Conservation (phyloP, 2,888 invertebrate species). For the Limenitis arthemis region DNA sequence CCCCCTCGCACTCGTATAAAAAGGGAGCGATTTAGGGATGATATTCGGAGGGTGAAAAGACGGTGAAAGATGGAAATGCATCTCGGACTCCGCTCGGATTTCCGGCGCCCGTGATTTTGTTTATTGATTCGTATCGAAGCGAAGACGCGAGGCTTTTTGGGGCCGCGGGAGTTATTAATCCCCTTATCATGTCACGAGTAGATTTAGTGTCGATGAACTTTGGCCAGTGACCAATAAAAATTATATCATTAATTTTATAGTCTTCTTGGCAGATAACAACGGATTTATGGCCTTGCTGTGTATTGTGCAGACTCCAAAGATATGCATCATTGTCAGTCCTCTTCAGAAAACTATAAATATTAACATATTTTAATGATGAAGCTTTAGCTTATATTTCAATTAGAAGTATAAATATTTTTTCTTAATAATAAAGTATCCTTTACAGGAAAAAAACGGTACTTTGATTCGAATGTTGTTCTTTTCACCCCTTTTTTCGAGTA, state of each 20-base stretch:
- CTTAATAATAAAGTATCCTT: no score
- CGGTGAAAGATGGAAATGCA: slow-evolving; percentile 71
- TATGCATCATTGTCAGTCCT: background rate
- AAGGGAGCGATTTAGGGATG: slow-evolving; percentile 56
- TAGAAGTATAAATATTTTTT: no score
- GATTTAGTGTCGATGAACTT: slow-evolving; percentile 48
- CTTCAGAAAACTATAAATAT: background rate
- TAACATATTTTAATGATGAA: no score
- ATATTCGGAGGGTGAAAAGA: slow-evolving; percentile 68
- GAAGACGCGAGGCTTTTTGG: slow-evolving; percentile 39
- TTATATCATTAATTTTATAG: slow-evolving; percentile 35
- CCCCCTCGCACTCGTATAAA: slow-evolving; percentile 41
- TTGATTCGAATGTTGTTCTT: background rate
- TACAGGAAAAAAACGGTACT: no score
- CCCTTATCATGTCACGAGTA: slow-evolving; percentile 51
- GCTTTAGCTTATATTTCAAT: no score
- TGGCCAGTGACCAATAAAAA: slow-evolving; percentile 42
- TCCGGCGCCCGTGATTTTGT: slow-evolving; percentile 69
- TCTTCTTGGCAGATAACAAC: background rate
- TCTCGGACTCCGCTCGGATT: slow-evolving; percentile 68
- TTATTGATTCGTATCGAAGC: slow-evolving; percentile 64
- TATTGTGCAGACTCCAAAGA: background rate
- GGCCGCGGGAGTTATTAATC: slow-evolving; percentile 51
- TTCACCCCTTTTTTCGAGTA: slow-evolving; percentile 5
- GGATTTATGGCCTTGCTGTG: slow-evolving; percentile 1